Conservation (phyloP, 2,113 vertebrate species). For the Muscicapa adusta region DNA sequence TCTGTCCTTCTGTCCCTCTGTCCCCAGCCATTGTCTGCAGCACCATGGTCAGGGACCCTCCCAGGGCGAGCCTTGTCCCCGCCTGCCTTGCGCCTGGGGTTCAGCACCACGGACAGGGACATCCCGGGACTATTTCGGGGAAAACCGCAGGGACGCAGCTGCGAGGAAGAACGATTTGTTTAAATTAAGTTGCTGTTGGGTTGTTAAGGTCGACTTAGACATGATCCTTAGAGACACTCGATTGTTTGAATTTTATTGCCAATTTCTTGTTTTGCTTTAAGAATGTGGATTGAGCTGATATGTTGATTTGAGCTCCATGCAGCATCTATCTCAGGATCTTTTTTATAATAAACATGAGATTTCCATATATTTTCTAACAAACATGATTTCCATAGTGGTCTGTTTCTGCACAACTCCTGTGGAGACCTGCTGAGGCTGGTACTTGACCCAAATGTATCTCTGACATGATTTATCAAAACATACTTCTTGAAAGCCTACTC, state of each 20-base stretch:
- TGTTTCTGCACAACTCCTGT: neutral
- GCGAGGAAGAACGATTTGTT: fast-evolving
- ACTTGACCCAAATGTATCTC: neutral
- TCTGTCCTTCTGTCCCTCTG: neutral
- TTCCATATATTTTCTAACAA: neutral
- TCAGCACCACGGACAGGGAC: constrained; percentile 29
- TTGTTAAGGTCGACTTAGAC: neutral
- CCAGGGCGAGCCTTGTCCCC: fast-evolving
- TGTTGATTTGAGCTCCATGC: neutral
- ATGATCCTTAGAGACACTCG: neutral
- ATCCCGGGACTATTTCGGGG: fast-evolving
- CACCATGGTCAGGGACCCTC: neutral
- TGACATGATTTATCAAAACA: neutral
- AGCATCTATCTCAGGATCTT: neutral
- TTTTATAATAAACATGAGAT: neutral
- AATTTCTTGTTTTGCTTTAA: neutral
- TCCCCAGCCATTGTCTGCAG: neutral
- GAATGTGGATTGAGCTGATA: fast-evolving
- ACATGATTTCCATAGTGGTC: neutral
- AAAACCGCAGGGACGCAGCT: fast-evolving
- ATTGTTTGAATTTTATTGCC: neutral
- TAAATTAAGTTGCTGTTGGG: neutral
- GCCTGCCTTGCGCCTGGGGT: fast-evolving
- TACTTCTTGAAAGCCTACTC: neutral
- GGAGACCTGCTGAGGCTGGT: neutral